Base-by-base conservation (phyloP, 2,888 invertebrate species). In the Lycocerus yunnanus region DNA sequence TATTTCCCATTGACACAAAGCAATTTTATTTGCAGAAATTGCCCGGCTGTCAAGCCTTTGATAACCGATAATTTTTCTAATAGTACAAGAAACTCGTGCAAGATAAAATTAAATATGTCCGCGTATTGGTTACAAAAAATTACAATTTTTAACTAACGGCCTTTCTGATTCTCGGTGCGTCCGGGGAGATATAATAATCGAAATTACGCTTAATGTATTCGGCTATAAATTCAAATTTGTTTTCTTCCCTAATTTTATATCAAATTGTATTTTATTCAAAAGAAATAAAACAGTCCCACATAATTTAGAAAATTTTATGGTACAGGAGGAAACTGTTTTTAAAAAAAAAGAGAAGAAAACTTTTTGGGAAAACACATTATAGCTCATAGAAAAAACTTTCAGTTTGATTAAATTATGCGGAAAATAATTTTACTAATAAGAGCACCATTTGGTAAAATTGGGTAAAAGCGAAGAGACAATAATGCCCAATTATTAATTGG, bases 401-500 rank as follows among this genome's bases (percentile, higher is more conserved):
- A 43, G 43, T 43, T 43, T n/a, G 61, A 63, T 63, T 63, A 63
- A 63, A 63, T 63, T 63, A 63, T 20, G 61, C 61, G 61, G 61
- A 63, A 63, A 63, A 16, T 63, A 63, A 63, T 20, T 16, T 18
- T n/a, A n/a, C 16, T 63, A 63, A 63, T 63, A 18, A n/a, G 61
- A n/a, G 15, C 13, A 18, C 6, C 13, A 18, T 14, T n/a, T 16
- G 61, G 13, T n/a, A 63, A 63, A 63, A 18, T 63, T 63, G 14
- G 61, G 61, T 18, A 58, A 59, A 69, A 61, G 43, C 43, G 21
- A 61, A 69, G 27, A 68, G 70, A 71, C 66, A 66, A 71, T 68
- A 69, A 74, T 68, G 69, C 66, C n/a, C 71, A 69, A 69, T 74
- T 74, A 74, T 68, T 69, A 74, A 74, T 74, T 71, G 69, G 59